Evolutionary conservation across 2,113 vertebrate genomes (phyloP).

Genomic region (Myanophis thanlyinensis): DNA sequence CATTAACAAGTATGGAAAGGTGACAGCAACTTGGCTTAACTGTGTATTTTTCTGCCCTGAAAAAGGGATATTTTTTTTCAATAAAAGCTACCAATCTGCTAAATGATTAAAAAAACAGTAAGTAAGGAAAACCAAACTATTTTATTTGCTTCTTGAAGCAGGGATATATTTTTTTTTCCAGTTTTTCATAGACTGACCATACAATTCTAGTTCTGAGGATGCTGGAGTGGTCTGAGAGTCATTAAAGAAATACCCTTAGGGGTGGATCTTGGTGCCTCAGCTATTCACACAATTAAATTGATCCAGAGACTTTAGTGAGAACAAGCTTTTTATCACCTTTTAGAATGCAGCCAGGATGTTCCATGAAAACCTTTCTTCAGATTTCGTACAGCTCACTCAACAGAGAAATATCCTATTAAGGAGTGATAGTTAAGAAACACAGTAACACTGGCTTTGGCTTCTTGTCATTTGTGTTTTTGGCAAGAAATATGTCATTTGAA

Average conservation of each 20-base stretch:
- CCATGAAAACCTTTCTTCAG: neutral
- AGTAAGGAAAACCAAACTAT: neutral
- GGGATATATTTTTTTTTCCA: neutral
- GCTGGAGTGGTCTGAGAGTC: neutral
- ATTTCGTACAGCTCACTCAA: neutral
- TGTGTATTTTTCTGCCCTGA: constrained; percentile 21
- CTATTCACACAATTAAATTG: neutral
- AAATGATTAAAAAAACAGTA: neutral
- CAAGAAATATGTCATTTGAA: neutral
- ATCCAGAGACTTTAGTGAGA: neutral
- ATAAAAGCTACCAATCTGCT: neutral
- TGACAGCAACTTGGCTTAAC: constrained; percentile 4
- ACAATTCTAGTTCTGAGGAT: neutral
- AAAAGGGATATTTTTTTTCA: neutral
- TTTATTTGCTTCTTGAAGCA: neutral
- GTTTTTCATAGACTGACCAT: neutral
- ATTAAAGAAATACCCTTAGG: neutral
- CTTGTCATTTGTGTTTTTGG: neutral
- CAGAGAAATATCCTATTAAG: neutral
- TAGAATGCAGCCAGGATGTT: neutral
- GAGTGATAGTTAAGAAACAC: neutral
- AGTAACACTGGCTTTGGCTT: neutral
- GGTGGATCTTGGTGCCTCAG: neutral
- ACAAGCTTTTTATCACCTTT: neutral
- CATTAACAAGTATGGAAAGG: constrained; percentile 21